Evolutionary conservation across 2,113 vertebrate genomes (phyloP), one percentile per base, ranked within the genome.

Genomic region (Pungitius pungitius): DNA sequence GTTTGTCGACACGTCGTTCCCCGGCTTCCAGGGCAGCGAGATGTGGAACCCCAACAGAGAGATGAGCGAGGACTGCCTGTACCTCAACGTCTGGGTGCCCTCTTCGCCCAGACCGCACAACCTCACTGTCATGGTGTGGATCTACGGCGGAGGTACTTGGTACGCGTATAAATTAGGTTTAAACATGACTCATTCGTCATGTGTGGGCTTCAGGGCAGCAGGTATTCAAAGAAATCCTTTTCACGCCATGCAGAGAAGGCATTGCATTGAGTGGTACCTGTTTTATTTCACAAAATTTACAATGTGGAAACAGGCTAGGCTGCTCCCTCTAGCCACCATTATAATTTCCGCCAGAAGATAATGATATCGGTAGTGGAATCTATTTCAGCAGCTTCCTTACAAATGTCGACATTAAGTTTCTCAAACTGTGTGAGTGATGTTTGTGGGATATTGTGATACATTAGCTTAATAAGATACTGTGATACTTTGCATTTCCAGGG

Each of bases 41-140:
- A 98, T 98, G 96, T 98, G 96, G 96, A 98, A 98, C 83, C 96
- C 96, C 59, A 98, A 98, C 90, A 92, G 90, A 55, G 93, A 93
- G 24, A 95, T 97, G 93, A 97, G 93, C 0, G 96, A 98, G 72
- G 96, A 98, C 84, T 98, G 96, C 72, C 91, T 98, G 33, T 97
- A 96, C 89, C 94, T 98, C 63, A 97, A 97, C 2, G 69, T 97
- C 11, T 98, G 96, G 96, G 95, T 94, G 7, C 96, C 96, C 3
- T 79, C 91, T 3, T 92, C 93, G 0, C 89, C 95, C 0, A 91
- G 88, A 10, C 95, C 96, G 0, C 73, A 75, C 4, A 93, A 94
- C 20, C 89, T 94, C 37, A 93, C 95, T 0, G 96, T 98, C 17
- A 94, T 98, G 84, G 93, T 96, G 12, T 98, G 96, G 96, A 96